These are phyloP conservation scores for Ophraella communa DNA, from an alignment of 2,888 invertebrate species.

Conservation along the genomic window DNA sequence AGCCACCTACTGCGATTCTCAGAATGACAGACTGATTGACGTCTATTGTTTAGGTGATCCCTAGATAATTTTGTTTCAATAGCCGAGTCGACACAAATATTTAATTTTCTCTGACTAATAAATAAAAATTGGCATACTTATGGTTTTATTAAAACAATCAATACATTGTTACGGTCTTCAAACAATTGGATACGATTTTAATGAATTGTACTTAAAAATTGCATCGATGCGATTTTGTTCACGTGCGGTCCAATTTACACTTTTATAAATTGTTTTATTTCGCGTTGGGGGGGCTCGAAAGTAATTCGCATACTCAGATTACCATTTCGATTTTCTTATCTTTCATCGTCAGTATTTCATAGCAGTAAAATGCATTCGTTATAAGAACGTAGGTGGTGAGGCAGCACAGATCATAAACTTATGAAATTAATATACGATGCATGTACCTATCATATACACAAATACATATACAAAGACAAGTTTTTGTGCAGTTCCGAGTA, in stretches of 20 bases:
- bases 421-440: background rate
- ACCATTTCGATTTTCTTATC: background rate
- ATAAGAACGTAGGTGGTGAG: background rate
- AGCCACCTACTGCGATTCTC: background rate
- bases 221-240: background rate
- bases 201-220: too few species aligned
- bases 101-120: background rate
- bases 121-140: background rate
- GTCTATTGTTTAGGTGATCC: background rate
- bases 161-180: too few species aligned
- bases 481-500: too few species aligned
- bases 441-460: too few species aligned
- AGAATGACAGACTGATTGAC: conserved; percentile 5
- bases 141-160: background rate
- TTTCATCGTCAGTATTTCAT: background rate
- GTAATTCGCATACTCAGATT: background rate
- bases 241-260: background rate
- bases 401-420: background rate
- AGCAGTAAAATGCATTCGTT: background rate
- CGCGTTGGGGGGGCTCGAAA: background rate
- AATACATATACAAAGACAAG: too few species aligned
- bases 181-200: too few species aligned
- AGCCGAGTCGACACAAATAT: background rate
- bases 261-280: background rate
- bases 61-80: background rate